These are phyloP conservation scores for Paraplagusia blochii DNA, from an alignment of 2,113 vertebrate genomes.

Conservation along the genomic window DNA sequence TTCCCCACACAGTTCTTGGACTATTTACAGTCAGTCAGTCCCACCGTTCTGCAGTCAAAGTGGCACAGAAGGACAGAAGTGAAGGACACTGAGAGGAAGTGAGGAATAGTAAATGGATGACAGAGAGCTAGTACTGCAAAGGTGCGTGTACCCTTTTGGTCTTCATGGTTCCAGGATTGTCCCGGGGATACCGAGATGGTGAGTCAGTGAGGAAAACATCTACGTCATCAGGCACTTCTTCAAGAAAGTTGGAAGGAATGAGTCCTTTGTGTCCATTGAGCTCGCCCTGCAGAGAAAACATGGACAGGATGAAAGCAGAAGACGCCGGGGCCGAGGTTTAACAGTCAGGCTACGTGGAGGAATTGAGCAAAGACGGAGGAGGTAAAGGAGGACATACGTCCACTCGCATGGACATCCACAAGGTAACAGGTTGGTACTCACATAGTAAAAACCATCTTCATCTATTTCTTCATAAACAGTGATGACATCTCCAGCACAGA, in stretches of 20 bases:
- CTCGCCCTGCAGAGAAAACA: conserved; percentile 83
- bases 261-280: conserved; percentile 97
- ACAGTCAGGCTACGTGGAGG: too few species aligned
- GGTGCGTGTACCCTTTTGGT: conserved; percentile 93
- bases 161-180: conserved; percentile 83
- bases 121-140: conserved; percentile 79
- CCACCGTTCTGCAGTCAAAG: conserved; percentile 48
- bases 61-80: conserved; percentile 64
- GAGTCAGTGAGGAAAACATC: conserved; percentile 93
- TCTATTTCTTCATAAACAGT: conserved; percentile 94
- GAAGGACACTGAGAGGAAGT: conserved; percentile 63
- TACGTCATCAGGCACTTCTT: conserved; percentile 99
- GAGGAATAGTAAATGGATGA: conserved; percentile 68
- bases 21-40: conserved; percentile 44
- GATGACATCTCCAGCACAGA: conserved; percentile 96
- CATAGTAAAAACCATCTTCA: conserved; percentile 98
- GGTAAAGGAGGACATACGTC: too few species aligned
- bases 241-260: conserved; percentile 98
- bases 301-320: too few species aligned
- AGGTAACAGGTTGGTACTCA: conserved; percentile 70
- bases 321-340: too few species aligned
- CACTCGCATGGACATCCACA: background rate
- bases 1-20: too few species aligned
- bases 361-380: too few species aligned
- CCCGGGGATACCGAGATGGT: conserved; percentile 81